Percentiles rank a stretch among this genome's conserved stretches.
Evolutionary conservation across 2,888 invertebrate species (phyloP).

Genomic region (Xylota segnis): DNA sequence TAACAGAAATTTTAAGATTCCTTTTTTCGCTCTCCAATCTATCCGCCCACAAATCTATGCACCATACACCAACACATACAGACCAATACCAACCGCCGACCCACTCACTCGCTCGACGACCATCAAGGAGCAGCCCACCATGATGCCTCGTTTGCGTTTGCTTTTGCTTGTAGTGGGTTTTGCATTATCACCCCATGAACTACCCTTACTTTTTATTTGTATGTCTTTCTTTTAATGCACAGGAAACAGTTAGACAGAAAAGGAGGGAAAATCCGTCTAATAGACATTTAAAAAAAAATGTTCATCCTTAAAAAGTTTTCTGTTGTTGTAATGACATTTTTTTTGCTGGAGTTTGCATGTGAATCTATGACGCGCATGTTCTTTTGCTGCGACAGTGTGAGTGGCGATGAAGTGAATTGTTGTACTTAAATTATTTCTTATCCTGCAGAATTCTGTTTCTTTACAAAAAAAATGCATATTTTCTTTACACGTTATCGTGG

Average conservation of each 20-base stretch:
- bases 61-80: slow-evolving; percentile 42
- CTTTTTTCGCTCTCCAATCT: slow-evolving; percentile 61
- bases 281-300: slow-evolving; percentile 63
- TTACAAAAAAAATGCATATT: slow-evolving; percentile 17
- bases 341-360: slow-evolving; percentile 30
- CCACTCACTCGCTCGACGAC: slow-evolving; percentile 46
- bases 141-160: slow-evolving; percentile 39
- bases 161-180: slow-evolving; percentile 59
- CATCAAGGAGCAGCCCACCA: slow-evolving; percentile 76
- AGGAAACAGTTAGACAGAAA: slow-evolving; percentile 56
- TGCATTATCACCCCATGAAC: slow-evolving; percentile 69
- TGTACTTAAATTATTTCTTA: slow-evolving; percentile 62
- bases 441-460: slow-evolving; percentile 46
- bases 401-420: slow-evolving; percentile 60
- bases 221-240: slow-evolving; percentile 46
- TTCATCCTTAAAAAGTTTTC: slow-evolving; percentile 63
- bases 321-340: slow-evolving; percentile 68
- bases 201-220: slow-evolving; percentile 60
- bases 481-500: background rate
- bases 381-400: slow-evolving; percentile 58
- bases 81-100: slow-evolving; percentile 44
- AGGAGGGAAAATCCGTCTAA: slow-evolving; percentile 66
- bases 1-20: slow-evolving; percentile 64
- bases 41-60: slow-evolving; percentile 76
- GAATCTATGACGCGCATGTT: slow-evolving; percentile 69